Percentiles rank a stretch among this genome's conserved stretches.
Evolutionary conservation across 1,140 invertebrate genomes (phyloP).

Genomic region (Cotesia vestalis): DNA sequence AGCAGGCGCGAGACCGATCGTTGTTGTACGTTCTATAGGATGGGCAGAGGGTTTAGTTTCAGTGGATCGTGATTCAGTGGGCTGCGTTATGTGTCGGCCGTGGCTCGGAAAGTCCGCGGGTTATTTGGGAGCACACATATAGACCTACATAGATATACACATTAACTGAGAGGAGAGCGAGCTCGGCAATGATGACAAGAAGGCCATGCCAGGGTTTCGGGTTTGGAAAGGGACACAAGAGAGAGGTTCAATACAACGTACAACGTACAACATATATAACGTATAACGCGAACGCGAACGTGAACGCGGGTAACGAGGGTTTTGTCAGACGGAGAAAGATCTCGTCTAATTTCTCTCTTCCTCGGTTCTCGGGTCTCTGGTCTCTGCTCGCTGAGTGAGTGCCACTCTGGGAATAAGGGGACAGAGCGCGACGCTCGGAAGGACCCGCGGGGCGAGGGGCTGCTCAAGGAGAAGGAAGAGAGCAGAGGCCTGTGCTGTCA

Average conservation of each 20-base stretch:
- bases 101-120: constrained; percentile 31
- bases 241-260: neutral
- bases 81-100: neutral
- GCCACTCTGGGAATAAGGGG: constrained; percentile 9
- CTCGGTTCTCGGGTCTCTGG: neutral
- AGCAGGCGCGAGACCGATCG: constrained; percentile 27
- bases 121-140: neutral
- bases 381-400: neutral
- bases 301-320: constrained; percentile 12
- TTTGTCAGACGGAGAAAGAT: constrained; percentile 11
- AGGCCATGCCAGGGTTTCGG: neutral
- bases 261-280: neutral
- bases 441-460: neutral
- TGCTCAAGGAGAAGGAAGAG: neutral
- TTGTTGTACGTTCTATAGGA: neutral
- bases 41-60: neutral
- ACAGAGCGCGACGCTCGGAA: constrained; percentile 18
- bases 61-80: too few relatives aligned
- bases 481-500: constrained; percentile 8
- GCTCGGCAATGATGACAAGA: constrained; percentile 3
- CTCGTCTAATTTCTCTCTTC: too few relatives aligned
- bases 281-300: neutral
- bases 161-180: constrained; percentile 33
- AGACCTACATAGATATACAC: neutral
- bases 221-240: neutral